These are phyloP conservation scores for Sinosuthora webbiana DNA, from an alignment of 2,113 vertebrate species.

Conservation along the genomic window DNA sequence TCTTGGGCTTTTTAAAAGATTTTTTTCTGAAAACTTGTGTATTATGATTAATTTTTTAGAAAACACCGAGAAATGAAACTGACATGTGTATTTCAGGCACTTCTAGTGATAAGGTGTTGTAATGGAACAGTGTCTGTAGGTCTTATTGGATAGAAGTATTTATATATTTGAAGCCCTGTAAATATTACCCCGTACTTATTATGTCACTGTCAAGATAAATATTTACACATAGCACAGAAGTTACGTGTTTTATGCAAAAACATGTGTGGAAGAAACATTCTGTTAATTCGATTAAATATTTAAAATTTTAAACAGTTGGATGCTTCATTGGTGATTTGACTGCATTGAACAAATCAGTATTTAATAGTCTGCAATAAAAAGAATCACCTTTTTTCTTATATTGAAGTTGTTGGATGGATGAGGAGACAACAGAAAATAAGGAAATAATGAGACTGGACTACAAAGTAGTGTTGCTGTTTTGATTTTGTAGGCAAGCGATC, in stretches of 20 bases:
- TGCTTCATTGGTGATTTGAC: background rate
- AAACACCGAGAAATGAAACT: background rate
- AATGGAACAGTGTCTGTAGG: background rate
- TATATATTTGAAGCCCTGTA: background rate
- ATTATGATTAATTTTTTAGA: background rate
- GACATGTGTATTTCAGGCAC: background rate
- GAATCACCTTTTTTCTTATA: background rate
- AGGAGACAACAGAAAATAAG: background rate
- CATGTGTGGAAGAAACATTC: background rate
- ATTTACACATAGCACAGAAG: background rate
- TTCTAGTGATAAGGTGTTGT: background rate
- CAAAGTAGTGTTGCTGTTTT: background rate
- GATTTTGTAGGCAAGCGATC: background rate
- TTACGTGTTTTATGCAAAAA: background rate
- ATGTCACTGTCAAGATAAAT: background rate
- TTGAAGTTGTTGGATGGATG: background rate
- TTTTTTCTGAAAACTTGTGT: background rate
- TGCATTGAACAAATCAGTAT: background rate
- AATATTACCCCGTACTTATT: background rate
- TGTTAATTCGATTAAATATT: background rate
- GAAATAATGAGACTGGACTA: background rate
- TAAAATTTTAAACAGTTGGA: background rate
- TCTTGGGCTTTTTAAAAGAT: rapidly evolving
- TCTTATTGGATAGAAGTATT: background rate
- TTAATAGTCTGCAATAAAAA: background rate